Evolutionary conservation across 2,113 vertebrate genomes (phyloP).

Genomic region (Okapia johnstoni): DNA sequence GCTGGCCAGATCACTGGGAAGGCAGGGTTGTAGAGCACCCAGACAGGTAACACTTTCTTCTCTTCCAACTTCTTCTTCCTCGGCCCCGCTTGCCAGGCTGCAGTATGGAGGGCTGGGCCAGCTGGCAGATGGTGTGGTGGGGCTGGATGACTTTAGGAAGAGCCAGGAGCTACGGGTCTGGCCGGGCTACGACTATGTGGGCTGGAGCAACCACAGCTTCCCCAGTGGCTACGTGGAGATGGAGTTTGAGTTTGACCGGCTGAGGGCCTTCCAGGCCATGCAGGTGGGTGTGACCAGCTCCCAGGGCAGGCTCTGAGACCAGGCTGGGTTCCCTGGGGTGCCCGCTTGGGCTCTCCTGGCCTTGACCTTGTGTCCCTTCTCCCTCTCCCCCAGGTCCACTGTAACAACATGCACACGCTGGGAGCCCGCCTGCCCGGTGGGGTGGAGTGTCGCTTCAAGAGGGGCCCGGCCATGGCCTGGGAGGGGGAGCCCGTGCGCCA

Average conservation of each 20-base stretch:
- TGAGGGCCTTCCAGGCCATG: slow-evolving; percentile 88
- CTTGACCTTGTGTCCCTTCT: background rate
- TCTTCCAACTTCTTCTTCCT: background rate
- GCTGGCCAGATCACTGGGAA: slow-evolving; percentile 23
- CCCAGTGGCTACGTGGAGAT: slow-evolving; percentile 86
- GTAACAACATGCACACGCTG: slow-evolving; percentile 92
- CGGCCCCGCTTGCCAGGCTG: slow-evolving; percentile 76
- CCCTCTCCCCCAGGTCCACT: slow-evolving; percentile 85
- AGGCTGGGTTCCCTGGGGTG: background rate
- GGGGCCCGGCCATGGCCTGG: slow-evolving; percentile 85
- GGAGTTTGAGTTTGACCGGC: slow-evolving; percentile 92
- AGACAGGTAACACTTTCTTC: background rate
- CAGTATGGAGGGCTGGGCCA: slow-evolving; percentile 94
- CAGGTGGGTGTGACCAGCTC: slow-evolving; percentile 77
- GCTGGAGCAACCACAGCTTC: slow-evolving; percentile 87
- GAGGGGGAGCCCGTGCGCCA: slow-evolving; percentile 79
- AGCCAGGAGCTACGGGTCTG: slow-evolving; percentile 91
- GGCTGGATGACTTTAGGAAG: slow-evolving; percentile 89
- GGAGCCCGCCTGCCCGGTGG: slow-evolving; percentile 89
- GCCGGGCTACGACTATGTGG: slow-evolving; percentile 94
- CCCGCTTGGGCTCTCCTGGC: background rate
- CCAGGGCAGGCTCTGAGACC: background rate
- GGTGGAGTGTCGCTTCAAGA: slow-evolving; percentile 90
- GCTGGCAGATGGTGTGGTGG: slow-evolving; percentile 90
- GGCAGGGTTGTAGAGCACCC: background rate